phyloP scores from a whole-genome alignment of 1,140 invertebrate genomes.

The Papilio glaucus region DNA sequence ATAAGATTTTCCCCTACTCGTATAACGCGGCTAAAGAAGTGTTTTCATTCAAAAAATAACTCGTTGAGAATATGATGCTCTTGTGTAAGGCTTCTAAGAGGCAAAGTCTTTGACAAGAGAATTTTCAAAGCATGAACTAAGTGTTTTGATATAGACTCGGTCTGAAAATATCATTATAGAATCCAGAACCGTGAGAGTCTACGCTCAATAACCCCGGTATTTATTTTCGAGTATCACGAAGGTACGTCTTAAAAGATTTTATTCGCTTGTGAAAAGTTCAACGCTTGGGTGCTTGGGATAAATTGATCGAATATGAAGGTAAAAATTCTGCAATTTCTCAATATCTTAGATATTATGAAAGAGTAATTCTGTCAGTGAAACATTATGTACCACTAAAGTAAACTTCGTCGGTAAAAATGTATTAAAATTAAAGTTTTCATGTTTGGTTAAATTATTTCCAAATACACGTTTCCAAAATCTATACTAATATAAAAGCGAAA shows the following conservation, averaged over 20 bases:
- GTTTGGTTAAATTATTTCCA: too few species aligned
- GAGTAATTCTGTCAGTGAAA: not conserved
- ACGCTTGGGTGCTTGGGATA: not conserved
- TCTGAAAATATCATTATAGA: conserved; percentile 7
- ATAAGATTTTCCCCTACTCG: too few species aligned
- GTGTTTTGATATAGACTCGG: not conserved
- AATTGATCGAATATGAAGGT: not conserved
- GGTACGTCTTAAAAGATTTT: conserved; percentile 19
- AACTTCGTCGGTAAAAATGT: too few species aligned
- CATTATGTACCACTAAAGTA: too few species aligned
- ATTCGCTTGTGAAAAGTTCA: conserved; percentile 14
- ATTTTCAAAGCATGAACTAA: not conserved
- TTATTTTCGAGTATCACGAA: not conserved
- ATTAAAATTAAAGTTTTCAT: too few species aligned
- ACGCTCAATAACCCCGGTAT: not conserved
- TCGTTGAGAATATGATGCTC: not conserved
- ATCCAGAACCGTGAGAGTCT: too few species aligned
- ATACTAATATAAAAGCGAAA: too few species aligned
- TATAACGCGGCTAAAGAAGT: too few species aligned
- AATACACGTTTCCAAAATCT: too few species aligned
- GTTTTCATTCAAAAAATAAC: not conserved
- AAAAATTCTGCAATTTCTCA: not conserved
- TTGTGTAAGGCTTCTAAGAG: not conserved
- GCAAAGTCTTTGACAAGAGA: not conserved
- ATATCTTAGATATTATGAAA: not conserved